Evolutionary conservation across 1,140 invertebrate species (phyloP).

Genomic region (Frieseomelitta varia): DNA sequence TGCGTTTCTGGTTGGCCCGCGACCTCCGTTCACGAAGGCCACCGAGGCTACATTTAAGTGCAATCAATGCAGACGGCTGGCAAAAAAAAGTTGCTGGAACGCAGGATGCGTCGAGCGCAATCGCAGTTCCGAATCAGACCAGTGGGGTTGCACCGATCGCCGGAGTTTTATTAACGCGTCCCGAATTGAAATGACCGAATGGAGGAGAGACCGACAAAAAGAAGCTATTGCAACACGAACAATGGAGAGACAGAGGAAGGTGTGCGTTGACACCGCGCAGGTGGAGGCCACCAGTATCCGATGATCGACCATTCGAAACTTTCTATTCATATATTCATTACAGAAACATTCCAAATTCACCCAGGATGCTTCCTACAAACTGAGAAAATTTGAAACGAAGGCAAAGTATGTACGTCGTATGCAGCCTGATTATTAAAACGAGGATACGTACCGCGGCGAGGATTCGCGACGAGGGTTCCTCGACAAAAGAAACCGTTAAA

Average conservation of each 20-base stretch:
- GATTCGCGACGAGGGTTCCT: not conserved
- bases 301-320: not conserved
- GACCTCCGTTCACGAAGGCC: constrained; percentile 63
- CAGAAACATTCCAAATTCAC: not conserved
- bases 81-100: constrained; percentile 53
- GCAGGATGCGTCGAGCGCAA: constrained; percentile 52
- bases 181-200: constrained; percentile 34
- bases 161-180: constrained; percentile 18
- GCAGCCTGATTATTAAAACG: constrained; percentile 5
- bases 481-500: constrained; percentile 65
- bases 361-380: not conserved
- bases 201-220: constrained; percentile 8
- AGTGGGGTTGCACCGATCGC: constrained; percentile 12
- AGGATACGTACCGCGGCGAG: not conserved
- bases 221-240: not conserved
- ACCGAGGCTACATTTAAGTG: constrained; percentile 1
- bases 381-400: not conserved
- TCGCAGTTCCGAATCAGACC: constrained; percentile 48
- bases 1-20: constrained; percentile 68
- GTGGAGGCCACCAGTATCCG: not conserved
- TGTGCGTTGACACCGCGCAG: not conserved
- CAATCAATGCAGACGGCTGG: constrained; percentile 38
- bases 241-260: not conserved
- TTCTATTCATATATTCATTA: not conserved
- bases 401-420: not conserved